A percentile compares a stretch with the other conserved stretches of the same genome.
phyloP scores from a whole-genome alignment of 2,888 invertebrate species.

The Phyto melanocephala region DNA sequence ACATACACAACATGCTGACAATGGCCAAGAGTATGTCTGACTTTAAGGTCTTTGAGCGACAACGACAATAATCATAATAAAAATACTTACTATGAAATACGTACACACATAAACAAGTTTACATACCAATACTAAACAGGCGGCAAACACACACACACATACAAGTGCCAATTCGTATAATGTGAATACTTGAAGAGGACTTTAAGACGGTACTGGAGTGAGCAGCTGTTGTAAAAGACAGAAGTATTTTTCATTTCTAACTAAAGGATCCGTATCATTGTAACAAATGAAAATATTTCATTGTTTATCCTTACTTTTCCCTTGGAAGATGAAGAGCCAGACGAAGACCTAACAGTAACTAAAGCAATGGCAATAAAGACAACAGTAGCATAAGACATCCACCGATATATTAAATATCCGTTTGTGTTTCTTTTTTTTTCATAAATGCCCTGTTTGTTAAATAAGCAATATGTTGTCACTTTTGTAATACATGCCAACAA shows the following conservation, averaged over 20 bases:
- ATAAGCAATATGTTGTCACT: slow-evolving; percentile 50
- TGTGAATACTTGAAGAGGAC: background rate
- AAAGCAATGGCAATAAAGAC: background rate
- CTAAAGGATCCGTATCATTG: background rate
- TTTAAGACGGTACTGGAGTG: no score
- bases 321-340: background rate
- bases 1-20: background rate
- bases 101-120: background rate
- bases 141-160: background rate
- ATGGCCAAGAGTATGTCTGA: slow-evolving; percentile 19
- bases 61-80: slow-evolving; percentile 41
- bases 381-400: background rate
- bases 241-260: background rate
- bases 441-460: background rate
- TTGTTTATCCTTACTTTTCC: background rate
- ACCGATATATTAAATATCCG: background rate
- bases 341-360: no score
- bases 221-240: background rate
- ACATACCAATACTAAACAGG: background rate
- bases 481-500: background rate
- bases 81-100: background rate
- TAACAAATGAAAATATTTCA: slow-evolving; percentile 6
- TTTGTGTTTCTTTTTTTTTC: background rate
- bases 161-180: background rate
- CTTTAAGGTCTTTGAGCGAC: slow-evolving; percentile 7